Evolutionary conservation across 2,797 vertebrate genomes (phyloP), one percentile per base, ranked within the genome.

Genomic region (Danionella dracula): DNA sequence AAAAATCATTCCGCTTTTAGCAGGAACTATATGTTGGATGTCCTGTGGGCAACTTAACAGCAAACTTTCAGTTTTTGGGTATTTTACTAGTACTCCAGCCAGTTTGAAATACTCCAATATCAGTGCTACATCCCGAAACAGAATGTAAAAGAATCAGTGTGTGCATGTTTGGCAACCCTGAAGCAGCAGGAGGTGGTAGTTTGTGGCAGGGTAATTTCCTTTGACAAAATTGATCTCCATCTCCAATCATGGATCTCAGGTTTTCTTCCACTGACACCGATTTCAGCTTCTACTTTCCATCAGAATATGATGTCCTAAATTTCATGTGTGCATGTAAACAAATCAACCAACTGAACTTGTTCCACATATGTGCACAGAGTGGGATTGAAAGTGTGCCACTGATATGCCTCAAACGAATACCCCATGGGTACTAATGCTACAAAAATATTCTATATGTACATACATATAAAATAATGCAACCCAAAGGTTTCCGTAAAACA

Each of bases 161-260:
- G 61, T 62, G 27, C 60, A 48, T 78, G 54, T 72, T 56, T 76
- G 49, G 76, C 64, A 62, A 87, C 83, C 87, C 86, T 88, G 87
- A 90, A 84, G 83, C 78, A 81, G 76, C 80, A 82, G 78, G 81
- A 83, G 78, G 75, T 74, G 80, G 78, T 72, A 76, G 66, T 80
- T 77, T 80, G 73, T 84, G 77, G 80, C 79, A 78, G 82, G 70
- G 54, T 64, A 56, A 50, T 84, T 69, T 77, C 81, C 74, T 79
- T 46, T 32, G 42, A 57, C 40, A 76, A 76, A 78, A 72, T 79
- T 72, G 78, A 73, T 75, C 75, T 80, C 72, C 78, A 68, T 64
- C 67, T 35, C 19, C 44, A 67, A 13, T 53, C 60, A 50, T 70
- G 66, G 71, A 70, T 63, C 66, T 72, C 31, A 21, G 37, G 37